phyloP scores from a whole-genome alignment of 2,797 vertebrate genomes.

The Lagodon rhomboides region DNA sequence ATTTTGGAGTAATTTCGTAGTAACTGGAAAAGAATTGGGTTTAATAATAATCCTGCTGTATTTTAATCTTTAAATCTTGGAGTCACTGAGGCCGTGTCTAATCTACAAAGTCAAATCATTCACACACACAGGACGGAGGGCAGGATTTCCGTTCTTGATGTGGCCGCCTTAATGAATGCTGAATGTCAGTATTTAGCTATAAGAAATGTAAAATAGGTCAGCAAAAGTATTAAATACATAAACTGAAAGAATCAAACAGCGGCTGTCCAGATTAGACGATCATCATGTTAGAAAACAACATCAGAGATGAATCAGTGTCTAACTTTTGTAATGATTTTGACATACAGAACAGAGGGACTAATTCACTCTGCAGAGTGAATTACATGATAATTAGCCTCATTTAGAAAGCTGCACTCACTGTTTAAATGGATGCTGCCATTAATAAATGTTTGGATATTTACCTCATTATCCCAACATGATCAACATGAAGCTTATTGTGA shows the following conservation, averaged over 20 bases:
- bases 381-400: slow-evolving; percentile 38
- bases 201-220: neutral
- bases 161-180: slow-evolving; percentile 24
- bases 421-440: slow-evolving; percentile 37
- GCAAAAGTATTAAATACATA: neutral
- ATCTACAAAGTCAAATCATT: slow-evolving; percentile 21
- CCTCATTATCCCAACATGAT: slow-evolving; percentile 35
- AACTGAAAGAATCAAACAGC: slow-evolving; percentile 23
- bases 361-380: slow-evolving; percentile 42
- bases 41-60: neutral
- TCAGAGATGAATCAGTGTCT: slow-evolving; percentile 11
- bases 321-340: slow-evolving; percentile 18
- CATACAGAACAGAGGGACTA: slow-evolving; percentile 2
- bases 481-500: neutral
- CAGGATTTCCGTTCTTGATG: neutral
- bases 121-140: neutral
- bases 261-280: slow-evolving; percentile 37
- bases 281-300: slow-evolving; percentile 33
- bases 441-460: slow-evolving; percentile 56
- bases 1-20: neutral
- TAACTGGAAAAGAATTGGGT: neutral
- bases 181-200: slow-evolving; percentile 22
- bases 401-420: slow-evolving; percentile 38
- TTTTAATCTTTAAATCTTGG: slow-evolving; percentile 14
- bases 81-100: neutral